Conservation (phyloP, 2,888 invertebrate species). For the Phlogophora meticulosa region DNA sequence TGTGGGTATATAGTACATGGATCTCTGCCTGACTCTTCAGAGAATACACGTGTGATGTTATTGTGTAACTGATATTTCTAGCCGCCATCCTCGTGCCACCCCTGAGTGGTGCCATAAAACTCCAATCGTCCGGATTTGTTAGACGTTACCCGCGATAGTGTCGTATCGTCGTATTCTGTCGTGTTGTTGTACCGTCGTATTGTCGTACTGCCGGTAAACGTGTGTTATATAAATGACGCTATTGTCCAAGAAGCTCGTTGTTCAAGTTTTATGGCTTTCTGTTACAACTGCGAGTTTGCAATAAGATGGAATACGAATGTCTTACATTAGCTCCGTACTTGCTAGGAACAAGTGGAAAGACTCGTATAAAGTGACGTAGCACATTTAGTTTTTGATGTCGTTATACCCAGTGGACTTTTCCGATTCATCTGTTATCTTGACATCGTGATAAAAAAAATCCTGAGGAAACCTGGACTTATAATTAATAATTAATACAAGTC, state of each 20-base stretch:
- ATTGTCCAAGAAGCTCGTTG: conserved; percentile 52
- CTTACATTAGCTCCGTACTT: conserved; percentile 18
- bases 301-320: conserved; percentile 26
- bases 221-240: conserved; percentile 54
- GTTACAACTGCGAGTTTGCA: conserved; percentile 44
- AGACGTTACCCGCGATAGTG: conserved; percentile 45
- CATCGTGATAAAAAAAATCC: no score
- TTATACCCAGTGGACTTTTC: no score
- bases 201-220: conserved; percentile 51
- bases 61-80: background rate
- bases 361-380: background rate
- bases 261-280: conserved; percentile 55
- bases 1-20: no score
- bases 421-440: no score
- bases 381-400: no score
- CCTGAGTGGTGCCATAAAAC: conserved; percentile 52
- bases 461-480: no score
- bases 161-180: conserved; percentile 32
- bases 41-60: no score
- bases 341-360: background rate
- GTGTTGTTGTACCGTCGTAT: conserved; percentile 30
- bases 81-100: conserved; percentile 22
- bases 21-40: no score
- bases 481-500: no score
- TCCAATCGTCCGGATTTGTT: conserved; percentile 56